A percentile compares a stretch with the other conserved stretches of the same genome.
Conservation (phyloP, 2,888 invertebrate species). For the Dasypogon diadema region DNA sequence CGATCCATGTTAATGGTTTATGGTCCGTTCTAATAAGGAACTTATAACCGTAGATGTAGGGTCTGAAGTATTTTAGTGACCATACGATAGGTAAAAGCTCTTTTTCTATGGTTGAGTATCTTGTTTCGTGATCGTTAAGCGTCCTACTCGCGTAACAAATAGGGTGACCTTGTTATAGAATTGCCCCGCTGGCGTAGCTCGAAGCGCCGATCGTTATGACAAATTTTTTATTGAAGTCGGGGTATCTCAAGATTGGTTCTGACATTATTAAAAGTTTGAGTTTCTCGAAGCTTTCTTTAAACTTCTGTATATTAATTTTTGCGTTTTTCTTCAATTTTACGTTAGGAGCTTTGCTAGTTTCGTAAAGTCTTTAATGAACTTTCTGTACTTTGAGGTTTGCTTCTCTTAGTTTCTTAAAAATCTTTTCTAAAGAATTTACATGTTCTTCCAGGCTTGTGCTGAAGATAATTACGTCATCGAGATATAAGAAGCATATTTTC, state of each 20-base stretch:
- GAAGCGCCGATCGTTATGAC: not conserved
- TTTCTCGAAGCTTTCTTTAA: conserved; percentile 4
- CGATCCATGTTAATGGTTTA: conserved; percentile 52
- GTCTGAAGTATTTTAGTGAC: conserved; percentile 42
- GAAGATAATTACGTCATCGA: not conserved
- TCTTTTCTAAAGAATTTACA: conserved; percentile 49
- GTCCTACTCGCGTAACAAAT: conserved; percentile 45
- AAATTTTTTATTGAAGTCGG: conserved; percentile 33
- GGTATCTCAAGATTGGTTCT: conserved; percentile 23
- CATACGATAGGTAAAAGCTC: conserved; percentile 48
- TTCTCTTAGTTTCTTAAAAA: conserved; percentile 52
- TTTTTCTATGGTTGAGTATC: conserved; percentile 50
- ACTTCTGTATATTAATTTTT: conserved; percentile 34
- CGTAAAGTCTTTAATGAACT: conserved; percentile 44
- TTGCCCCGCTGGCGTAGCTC: conserved; percentile 1
- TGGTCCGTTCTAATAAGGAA: conserved; percentile 49
- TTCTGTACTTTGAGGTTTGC: conserved; percentile 54
- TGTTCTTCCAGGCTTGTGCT: conserved; percentile 23
- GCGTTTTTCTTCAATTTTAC: conserved; percentile 51
- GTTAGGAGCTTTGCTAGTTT: conserved; percentile 38
- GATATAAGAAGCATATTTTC: not conserved
- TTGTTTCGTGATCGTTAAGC: conserved; percentile 37
- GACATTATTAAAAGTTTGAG: not conserved
- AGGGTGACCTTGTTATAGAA: conserved; percentile 37
- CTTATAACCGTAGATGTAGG: conserved; percentile 47